phyloP scores from a whole-genome alignment of 2,797 vertebrate species.

The Muraenolepis orangiensis region DNA sequence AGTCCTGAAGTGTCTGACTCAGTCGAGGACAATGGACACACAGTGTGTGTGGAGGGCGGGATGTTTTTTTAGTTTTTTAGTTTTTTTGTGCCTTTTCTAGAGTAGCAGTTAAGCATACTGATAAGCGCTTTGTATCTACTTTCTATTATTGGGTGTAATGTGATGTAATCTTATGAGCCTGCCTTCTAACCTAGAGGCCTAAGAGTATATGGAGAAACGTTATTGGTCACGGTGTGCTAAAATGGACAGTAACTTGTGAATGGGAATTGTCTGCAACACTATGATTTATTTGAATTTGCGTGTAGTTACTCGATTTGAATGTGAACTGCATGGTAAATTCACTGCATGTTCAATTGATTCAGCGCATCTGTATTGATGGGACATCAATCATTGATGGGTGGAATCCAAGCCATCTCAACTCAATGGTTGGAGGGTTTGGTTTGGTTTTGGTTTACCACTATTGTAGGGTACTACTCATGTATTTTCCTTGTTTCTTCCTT shows the following conservation, averaged over 20 bases:
- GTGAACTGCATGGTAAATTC: neutral
- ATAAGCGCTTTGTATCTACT: neutral
- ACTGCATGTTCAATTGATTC: neutral
- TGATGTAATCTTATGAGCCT: neutral
- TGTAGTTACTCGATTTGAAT: neutral
- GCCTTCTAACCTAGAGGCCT: too few relatives aligned
- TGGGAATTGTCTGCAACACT: too few relatives aligned
- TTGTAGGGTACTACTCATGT: neutral
- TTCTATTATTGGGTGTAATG: neutral
- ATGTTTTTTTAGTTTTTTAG: neutral
- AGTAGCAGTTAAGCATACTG: neutral
- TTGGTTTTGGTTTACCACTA: constrained; percentile 2
- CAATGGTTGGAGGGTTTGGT: neutral
- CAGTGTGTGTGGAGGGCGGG: neutral
- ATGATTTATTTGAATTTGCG: neutral
- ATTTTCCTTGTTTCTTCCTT: neutral
- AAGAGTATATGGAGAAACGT: too few relatives aligned
- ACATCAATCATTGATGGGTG: too few relatives aligned
- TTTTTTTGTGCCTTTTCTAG: neutral
- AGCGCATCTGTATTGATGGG: neutral
- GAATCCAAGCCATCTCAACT: too few relatives aligned
- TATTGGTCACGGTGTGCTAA: too few relatives aligned
- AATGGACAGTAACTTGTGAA: too few relatives aligned
- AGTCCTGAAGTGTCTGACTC: neutral
- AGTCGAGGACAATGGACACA: neutral